Conservation (phyloP, 2,797 vertebrate species). For the Sebastes minor region DNA sequence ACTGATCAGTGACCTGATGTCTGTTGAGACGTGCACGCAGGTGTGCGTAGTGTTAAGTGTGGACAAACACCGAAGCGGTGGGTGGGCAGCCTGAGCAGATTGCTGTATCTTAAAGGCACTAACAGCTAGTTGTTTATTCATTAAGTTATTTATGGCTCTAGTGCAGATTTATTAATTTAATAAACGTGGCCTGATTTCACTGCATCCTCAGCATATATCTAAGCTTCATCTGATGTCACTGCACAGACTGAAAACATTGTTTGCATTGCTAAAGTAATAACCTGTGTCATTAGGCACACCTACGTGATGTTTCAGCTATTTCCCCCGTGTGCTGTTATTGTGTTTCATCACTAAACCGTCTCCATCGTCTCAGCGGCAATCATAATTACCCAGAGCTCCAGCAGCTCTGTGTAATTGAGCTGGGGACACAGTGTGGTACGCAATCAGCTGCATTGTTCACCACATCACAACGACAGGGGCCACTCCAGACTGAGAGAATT, state of each 20-base stretch:
- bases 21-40: slow-evolving; percentile 17
- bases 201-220: not conserved
- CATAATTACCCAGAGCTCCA: slow-evolving; percentile 17
- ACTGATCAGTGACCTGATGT: slow-evolving; percentile 33
- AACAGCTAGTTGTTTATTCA: slow-evolving; percentile 21
- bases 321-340: slow-evolving; percentile 1
- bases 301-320: slow-evolving; percentile 1
- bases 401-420: slow-evolving; percentile 34
- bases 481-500: not conserved
- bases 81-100: slow-evolving; percentile 1
- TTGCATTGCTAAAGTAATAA: slow-evolving; percentile 19
- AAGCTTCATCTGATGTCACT: not conserved
- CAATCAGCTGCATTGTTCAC: slow-evolving; percentile 20
- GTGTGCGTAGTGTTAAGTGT: not conserved
- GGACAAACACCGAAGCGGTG: slow-evolving; percentile 1
- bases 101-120: not conserved
- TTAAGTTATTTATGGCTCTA: slow-evolving; percentile 2
- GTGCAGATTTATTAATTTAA: not conserved
- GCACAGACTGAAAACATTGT: not conserved
- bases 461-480: not conserved
- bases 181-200: not conserved
- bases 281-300: not conserved
- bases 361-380: slow-evolving; percentile 17
- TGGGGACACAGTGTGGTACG: not conserved
- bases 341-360: slow-evolving; percentile 8